Evolutionary conservation across 2,113 vertebrate genomes (phyloP), one percentile per base, ranked within the genome.

Genomic region (Salminus brasiliensis): DNA sequence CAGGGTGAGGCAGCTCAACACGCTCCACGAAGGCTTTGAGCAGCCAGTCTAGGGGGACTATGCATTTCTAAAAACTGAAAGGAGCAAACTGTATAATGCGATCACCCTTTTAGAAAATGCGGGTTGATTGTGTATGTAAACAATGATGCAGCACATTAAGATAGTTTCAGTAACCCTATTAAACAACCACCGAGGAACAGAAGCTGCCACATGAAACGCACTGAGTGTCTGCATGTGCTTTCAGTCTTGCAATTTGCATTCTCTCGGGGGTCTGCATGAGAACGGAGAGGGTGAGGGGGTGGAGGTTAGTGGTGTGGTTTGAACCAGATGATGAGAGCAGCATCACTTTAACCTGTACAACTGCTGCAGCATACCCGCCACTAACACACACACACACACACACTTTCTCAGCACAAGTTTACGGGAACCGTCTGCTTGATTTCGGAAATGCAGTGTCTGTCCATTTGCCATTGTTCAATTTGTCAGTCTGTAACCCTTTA

Each of bases 141-240:
- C 86, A 86, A 21, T 85, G 83, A 84, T 86, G 74, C 60, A 70
- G 83, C 70, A 85, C 27, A 67, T 30, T 71, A 70, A 52, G n/a
- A n/a, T n/a, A 57, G 80, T 86, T 88, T 87, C 85, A 84, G 52
- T 59, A 69, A 77, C 55, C 29, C 63, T 23, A 41, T 43, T 3
- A 39, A 55, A 81, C 55, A 45, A 68, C 65, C 72, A 76, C 60
- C 53, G 55, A 79, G 75, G 23, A 82, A 72, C 53, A 70, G 60
- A 55, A 62, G 55, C 49, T 79, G 84, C 85, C 85, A 87, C 85
- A 88, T 87, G 82, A 88, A 88, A 88, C 72, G 47, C n/a, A 12
- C 36, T 29, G 23, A n/a, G 27, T n/a, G 34, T 45, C 4, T 60
- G 52, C 18, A 36, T 68, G 65, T 16, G 30, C 71, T 84, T 83